phyloP scores from a whole-genome alignment of 2,113 vertebrate species.

The Gallinago paraguaiae region DNA sequence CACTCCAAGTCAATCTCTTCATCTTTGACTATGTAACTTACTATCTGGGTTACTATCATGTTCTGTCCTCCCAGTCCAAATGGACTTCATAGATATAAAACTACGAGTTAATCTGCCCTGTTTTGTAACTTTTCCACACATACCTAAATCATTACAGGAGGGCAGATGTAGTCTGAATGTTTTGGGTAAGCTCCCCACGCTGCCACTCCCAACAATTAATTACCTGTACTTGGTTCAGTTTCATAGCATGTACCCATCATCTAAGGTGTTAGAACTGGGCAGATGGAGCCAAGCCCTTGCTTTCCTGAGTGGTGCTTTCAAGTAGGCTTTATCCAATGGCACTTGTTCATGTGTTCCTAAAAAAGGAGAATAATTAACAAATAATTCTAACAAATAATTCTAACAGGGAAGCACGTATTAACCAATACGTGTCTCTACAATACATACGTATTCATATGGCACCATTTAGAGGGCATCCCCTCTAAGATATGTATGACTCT shows the following conservation, averaged over 20 bases:
- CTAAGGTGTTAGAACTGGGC: neutral
- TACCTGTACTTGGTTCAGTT: neutral
- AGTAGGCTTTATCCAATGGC: neutral
- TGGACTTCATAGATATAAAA: neutral
- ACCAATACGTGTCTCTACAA: neutral
- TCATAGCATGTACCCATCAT: neutral
- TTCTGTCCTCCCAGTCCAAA: neutral
- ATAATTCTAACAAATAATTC: neutral
- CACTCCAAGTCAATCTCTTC: neutral
- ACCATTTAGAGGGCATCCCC: neutral
- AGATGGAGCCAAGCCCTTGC: neutral
- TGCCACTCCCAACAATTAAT: fast-evolving
- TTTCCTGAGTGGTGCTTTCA: neutral
- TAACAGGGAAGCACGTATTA: neutral
- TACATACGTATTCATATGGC: neutral
- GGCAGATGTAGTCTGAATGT: neutral
- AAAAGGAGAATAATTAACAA: neutral
- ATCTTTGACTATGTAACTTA: neutral
- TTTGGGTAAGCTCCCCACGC: neutral
- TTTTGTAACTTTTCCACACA: neutral
- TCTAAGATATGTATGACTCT: neutral
- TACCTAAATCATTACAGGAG: neutral
- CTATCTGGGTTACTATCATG: neutral
- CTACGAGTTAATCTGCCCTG: neutral
- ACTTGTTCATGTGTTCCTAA: neutral